Evolutionary conservation across 2,113 vertebrate species (phyloP).

Genomic region (Oxyura jamaicensis): DNA sequence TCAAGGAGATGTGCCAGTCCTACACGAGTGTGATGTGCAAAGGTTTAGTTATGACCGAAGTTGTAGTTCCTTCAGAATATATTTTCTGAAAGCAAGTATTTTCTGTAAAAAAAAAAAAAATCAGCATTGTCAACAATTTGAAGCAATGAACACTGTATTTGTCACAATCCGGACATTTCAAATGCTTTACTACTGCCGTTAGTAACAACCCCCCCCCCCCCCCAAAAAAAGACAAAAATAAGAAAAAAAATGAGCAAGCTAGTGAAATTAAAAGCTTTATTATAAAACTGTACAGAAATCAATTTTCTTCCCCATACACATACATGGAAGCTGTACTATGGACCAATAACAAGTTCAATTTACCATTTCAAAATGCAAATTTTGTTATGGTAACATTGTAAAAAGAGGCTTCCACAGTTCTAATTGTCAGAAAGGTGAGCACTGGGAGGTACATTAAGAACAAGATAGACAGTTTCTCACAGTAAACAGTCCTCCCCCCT

Average conservation of each 20-base stretch:
- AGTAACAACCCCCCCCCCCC: no score
- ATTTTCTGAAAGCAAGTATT: neutral
- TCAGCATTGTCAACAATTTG: neutral
- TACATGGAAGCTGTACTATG: neutral
- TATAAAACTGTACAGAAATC: neutral
- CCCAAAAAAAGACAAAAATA: neutral
- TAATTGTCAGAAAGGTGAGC: neutral
- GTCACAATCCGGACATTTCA: neutral
- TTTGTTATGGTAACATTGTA: neutral
- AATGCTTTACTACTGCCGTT: neutral
- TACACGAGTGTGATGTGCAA: rapidly evolving
- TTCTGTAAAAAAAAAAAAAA: neutral
- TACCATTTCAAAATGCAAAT: neutral
- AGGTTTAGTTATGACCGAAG: neutral
- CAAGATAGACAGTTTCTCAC: neutral
- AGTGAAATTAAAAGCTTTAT: neutral
- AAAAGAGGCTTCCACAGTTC: neutral
- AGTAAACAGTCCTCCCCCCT: neutral
- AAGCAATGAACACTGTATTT: neutral
- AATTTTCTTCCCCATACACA: neutral
- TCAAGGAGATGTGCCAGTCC: neutral
- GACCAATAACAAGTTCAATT: neutral
- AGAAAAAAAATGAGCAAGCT: neutral
- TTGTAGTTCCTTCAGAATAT: neutral
- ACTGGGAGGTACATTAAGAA: neutral